Base-by-base conservation (phyloP, 2,888 invertebrate genomes). In the Stenodera caucasica region DNA sequence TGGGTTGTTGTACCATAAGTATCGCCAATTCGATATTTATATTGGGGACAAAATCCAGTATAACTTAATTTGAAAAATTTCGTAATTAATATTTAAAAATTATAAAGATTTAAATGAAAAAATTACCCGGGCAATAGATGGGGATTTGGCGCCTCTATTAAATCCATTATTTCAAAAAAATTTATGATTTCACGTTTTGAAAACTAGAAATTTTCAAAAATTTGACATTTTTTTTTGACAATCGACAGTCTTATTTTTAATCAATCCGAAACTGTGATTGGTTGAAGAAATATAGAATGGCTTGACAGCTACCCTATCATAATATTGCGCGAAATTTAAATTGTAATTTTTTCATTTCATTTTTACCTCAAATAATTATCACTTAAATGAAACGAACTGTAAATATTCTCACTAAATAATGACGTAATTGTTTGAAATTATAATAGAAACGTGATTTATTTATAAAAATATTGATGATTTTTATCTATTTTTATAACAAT, bases 11-110 rank as follows among this genome's bases (percentile, higher is more conserved):
- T 87, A 55, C 90, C 91, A 80, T 88, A 91, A 0, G 90, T 90
- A 78, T 90, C 87, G 2, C 91, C 91, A 63, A 88, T 85, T 21
- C 89, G 84, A 75, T 86, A 90, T 61, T 87, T 87, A 80, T 88
- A 89, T 72, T 90, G 89, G 0, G 91, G 90, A 72, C 89, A 90
- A 73, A 89, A 89, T 37, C 92, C 92, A 2, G 90, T 88, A 77
- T 92, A 91, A 60, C 91, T 91, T 45, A 21, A 8, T 37, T 45
- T 45, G 9, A 18, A n/a, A n/a, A n/a, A n/a, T n/a, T 45, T 32
- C 21, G 18, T 9, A 15, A 45, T 21, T 21, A 45, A 45, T 21
- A 45, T 18, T n/a, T n/a, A n/a, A n/a, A n/a, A n/a, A n/a, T n/a
- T n/a, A n/a, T n/a, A n/a, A n/a, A n/a, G 5, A 45, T 40, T 40